These are phyloP conservation scores for Talpa occidentalis DNA, from an alignment of 2,113 vertebrate genomes.

Conservation along the genomic window DNA sequence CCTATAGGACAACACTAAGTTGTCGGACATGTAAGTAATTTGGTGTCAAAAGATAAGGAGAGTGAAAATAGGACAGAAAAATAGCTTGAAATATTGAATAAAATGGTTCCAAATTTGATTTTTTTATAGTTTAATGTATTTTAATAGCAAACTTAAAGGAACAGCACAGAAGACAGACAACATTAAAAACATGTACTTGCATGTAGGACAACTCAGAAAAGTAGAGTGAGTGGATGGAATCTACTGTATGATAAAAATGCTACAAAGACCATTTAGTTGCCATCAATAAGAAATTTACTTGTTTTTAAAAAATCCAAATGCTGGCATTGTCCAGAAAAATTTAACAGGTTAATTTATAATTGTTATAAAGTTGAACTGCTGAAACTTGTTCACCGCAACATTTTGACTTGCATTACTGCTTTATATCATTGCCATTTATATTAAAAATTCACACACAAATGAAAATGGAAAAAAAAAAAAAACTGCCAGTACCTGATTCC, in stretches of 20 bases:
- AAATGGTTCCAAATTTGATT: too few relatives aligned
- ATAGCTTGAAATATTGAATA: too few relatives aligned
- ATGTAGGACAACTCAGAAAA: slow-evolving; percentile 91
- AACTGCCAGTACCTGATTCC: too few relatives aligned
- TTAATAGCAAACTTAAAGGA: slow-evolving; percentile 94
- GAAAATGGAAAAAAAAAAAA: too few relatives aligned
- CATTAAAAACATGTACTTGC: slow-evolving; percentile 92
- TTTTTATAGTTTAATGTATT: slow-evolving; percentile 90
- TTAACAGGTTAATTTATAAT: slow-evolving; percentile 89
- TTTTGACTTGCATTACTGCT: slow-evolving; percentile 84
- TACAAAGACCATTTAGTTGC: slow-evolving; percentile 91
- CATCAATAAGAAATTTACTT: slow-evolving; percentile 90
- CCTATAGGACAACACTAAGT: too few relatives aligned
- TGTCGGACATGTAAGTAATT: too few relatives aligned
- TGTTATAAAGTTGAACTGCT: slow-evolving; percentile 89
- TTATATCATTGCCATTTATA: too few relatives aligned
- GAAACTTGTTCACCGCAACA: slow-evolving; percentile 84
- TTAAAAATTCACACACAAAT: too few relatives aligned
- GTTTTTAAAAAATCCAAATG: slow-evolving; percentile 91
- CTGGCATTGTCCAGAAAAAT: slow-evolving; percentile 91
- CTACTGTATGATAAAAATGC: slow-evolving; percentile 90
- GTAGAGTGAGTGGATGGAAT: too few relatives aligned
- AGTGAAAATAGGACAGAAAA: too few relatives aligned
- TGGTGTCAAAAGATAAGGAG: too few relatives aligned
- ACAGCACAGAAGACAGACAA: slow-evolving; percentile 93